phyloP scores from a whole-genome alignment of 2,797 vertebrate species.

The Margarornis squamiger region DNA sequence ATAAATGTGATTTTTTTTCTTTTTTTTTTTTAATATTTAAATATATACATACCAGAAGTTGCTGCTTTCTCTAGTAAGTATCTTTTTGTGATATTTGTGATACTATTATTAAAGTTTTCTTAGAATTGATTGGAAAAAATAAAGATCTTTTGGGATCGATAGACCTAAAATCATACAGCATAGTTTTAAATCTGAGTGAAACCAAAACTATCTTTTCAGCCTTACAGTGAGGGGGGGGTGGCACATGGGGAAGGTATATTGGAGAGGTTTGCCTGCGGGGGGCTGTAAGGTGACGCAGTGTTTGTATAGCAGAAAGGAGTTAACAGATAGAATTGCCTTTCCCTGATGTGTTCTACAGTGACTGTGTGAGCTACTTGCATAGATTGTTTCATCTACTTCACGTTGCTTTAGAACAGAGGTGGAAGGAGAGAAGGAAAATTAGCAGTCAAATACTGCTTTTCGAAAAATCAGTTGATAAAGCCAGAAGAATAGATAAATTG shows the following conservation, averaged over 20 bases:
- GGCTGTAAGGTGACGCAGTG: neutral
- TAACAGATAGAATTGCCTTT: neutral
- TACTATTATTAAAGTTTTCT: neutral
- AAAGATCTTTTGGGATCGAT: neutral
- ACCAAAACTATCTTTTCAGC: neutral
- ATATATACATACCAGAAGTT: neutral
- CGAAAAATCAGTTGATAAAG: neutral
- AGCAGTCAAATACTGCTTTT: constrained; percentile 11
- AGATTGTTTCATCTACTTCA: neutral
- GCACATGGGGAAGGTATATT: fast-evolving
- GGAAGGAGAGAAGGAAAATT: neutral
- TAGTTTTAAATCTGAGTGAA: neutral
- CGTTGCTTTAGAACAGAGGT: neutral
- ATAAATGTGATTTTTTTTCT: neutral
- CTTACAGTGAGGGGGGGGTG: neutral
- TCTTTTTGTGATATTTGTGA: neutral
- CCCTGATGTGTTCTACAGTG: neutral
- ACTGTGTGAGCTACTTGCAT: neutral
- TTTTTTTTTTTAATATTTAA: neutral
- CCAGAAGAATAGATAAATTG: neutral
- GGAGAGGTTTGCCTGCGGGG: neutral
- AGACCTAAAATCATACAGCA: neutral
- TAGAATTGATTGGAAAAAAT: neutral
- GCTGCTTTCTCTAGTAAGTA: constrained; percentile 14
- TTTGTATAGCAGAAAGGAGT: neutral